Evolutionary conservation across 2,797 vertebrate species (phyloP).

Genomic region (Eurystomus glaucurus): DNA sequence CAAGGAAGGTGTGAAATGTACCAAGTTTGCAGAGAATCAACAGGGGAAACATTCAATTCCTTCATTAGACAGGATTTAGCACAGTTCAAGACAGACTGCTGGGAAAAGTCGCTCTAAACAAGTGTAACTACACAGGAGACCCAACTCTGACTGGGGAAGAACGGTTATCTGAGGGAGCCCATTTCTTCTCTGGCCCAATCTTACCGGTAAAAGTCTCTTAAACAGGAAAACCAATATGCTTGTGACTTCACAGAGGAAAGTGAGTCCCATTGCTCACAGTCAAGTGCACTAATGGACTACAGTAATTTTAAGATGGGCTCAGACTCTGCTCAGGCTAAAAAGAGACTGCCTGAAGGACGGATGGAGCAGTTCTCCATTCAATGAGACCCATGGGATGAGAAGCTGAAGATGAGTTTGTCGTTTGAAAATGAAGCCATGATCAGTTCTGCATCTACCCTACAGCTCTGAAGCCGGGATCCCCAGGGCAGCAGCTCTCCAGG

Average conservation of each 20-base stretch:
- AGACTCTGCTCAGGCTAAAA: not conserved
- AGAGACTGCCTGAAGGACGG: not conserved
- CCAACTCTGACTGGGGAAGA: not conserved
- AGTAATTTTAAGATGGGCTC: not conserved
- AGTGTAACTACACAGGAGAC: not conserved
- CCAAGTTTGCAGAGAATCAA: not conserved
- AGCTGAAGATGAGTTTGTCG: not conserved
- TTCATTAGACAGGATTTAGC: not conserved
- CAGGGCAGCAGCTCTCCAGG: too few relatives aligned
- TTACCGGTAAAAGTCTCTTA: not conserved
- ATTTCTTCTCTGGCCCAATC: not conserved
- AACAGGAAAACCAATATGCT: not conserved
- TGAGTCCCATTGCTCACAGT: not conserved
- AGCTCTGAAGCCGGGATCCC: not conserved
- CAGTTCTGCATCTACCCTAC: not conserved
- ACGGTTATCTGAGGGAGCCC: fast-evolving
- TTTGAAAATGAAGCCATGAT: not conserved
- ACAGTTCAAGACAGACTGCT: not conserved
- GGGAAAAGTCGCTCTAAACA: not conserved
- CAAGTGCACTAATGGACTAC: not conserved
- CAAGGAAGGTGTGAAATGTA: not conserved
- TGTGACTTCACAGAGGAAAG: not conserved
- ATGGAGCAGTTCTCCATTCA: not conserved
- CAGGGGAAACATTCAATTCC: not conserved
- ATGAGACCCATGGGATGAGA: fast-evolving